Evolutionary conservation across 2,888 invertebrate species (phyloP).

Genomic region (Ecdyonurus torrentis): DNA sequence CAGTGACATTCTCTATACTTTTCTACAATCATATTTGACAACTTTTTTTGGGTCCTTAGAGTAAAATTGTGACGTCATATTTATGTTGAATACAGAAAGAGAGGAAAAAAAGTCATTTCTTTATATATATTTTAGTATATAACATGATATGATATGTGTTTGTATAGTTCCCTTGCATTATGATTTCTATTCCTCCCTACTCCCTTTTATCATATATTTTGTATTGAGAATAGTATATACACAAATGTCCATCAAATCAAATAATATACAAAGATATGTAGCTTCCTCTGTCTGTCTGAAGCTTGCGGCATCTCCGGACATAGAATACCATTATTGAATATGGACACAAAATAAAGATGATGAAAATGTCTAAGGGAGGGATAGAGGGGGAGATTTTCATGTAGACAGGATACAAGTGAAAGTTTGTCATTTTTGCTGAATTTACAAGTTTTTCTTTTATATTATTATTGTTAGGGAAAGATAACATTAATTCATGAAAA

Average conservation of each 20-base stretch:
- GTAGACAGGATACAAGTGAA: not conserved
- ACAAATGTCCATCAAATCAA: not conserved
- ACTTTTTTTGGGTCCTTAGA: not conserved
- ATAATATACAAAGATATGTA: not conserved
- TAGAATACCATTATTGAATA: not conserved
- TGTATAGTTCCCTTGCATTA: not conserved
- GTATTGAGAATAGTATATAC: not conserved
- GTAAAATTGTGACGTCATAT: not conserved
- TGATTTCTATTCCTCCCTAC: not conserved
- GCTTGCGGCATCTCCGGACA: not conserved
- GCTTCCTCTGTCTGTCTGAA: not conserved
- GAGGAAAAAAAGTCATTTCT: too few species aligned
- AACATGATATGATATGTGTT: too few species aligned
- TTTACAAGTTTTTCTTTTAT: not conserved
- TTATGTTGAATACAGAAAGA: not conserved
- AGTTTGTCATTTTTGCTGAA: not conserved
- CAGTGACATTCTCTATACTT: not conserved
- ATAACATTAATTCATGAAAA: too few species aligned
- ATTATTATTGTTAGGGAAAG: not conserved
- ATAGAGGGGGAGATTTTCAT: not conserved
- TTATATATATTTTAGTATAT: too few species aligned
- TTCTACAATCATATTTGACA: not conserved
- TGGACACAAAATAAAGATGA: not conserved
- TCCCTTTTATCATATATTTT: too few species aligned
- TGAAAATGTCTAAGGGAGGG: too few species aligned